Percentiles rank a stretch among this genome's conserved stretches.
phyloP scores from a whole-genome alignment of 2,888 invertebrate genomes.

The Cerastoderma edule region DNA sequence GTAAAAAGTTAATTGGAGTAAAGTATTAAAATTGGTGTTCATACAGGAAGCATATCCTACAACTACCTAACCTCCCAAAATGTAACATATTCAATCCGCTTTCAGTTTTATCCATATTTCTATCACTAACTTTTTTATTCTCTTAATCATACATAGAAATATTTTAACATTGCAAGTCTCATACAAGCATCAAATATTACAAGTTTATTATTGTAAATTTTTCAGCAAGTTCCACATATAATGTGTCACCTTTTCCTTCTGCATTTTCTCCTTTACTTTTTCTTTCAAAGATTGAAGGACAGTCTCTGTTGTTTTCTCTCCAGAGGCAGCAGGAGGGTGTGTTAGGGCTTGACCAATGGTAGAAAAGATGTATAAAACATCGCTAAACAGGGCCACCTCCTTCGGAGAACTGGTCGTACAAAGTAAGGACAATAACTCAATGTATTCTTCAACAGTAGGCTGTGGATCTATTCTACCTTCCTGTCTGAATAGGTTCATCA shows the following conservation, averaged over 20 bases:
- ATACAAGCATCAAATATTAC: too few species aligned
- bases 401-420: slow-evolving; percentile 59
- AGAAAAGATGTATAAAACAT: slow-evolving; percentile 67
- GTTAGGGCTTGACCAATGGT: slow-evolving; percentile 64
- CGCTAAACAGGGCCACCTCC: slow-evolving; percentile 57
- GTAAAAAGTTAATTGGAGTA: too few species aligned
- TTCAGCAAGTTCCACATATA: too few species aligned
- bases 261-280: slow-evolving; percentile 39
- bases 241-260: slow-evolving; percentile 59
- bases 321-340: slow-evolving; percentile 31
- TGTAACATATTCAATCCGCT: too few species aligned
- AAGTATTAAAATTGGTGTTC: too few species aligned
- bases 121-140: too few species aligned
- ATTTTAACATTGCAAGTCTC: too few species aligned
- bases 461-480: slow-evolving; percentile 62
- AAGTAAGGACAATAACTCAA: slow-evolving; percentile 70
- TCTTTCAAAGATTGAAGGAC: slow-evolving; percentile 35
- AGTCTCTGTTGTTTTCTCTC: slow-evolving; percentile 37
- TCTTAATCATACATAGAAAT: too few species aligned
- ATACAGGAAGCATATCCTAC: too few species aligned
- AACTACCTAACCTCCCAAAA: too few species aligned
- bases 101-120: too few species aligned
- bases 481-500: slow-evolving; percentile 57
- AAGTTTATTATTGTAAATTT: too few species aligned
- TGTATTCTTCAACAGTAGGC: slow-evolving; percentile 72